Base-by-base conservation (phyloP, 2,113 vertebrate species). In the Meles meles region DNA sequence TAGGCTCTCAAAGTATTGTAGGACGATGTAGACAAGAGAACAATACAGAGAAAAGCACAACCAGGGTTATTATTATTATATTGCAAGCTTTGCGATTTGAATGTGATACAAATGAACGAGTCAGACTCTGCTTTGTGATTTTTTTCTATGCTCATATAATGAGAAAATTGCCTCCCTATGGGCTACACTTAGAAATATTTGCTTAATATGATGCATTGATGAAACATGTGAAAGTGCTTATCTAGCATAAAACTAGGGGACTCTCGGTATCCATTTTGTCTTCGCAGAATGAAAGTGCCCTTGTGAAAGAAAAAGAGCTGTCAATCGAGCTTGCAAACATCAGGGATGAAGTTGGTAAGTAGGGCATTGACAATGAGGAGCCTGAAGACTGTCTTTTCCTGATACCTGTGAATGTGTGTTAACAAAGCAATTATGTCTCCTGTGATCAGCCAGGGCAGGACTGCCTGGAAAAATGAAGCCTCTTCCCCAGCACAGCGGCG, bases 321-420 rank as follows among this genome's bases (percentile, higher is more conserved):
- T 99, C 99, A 97, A 97, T 99, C 90, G 99, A 99, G 98, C 99
- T 99, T 98, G 98, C 99, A 97, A 99, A 99, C 98, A 99, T 99
- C 99, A 99, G 99, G 99, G 99, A 99, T 99, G 99, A 99, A 99
- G 99, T 99, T 98, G 99, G 99, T 99, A 99, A 99, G 99, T 99
- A 97, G 96, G 90, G 67, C 49, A 12, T 88, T 94, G 69, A 34
- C 88, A 49, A 92, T 11, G 71, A 98, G 84, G 69, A 80, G 39
- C 80, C 1, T 44, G 67, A 90, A 81, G 95, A 77, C 92, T 74
- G 83, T 37, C 92, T 95, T 97, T 97, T 97, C 88, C 94, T 71
- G 61, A 44, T 93, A n/a, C 67, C 39, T 85, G 3, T 82, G 90
- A 87, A 47, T 65, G n/a, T 98, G 17, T 89, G 17, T 91, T 91